These are phyloP conservation scores for Apodemia mormo DNA, from an alignment of 2,888 invertebrate species.

Conservation along the genomic window DNA sequence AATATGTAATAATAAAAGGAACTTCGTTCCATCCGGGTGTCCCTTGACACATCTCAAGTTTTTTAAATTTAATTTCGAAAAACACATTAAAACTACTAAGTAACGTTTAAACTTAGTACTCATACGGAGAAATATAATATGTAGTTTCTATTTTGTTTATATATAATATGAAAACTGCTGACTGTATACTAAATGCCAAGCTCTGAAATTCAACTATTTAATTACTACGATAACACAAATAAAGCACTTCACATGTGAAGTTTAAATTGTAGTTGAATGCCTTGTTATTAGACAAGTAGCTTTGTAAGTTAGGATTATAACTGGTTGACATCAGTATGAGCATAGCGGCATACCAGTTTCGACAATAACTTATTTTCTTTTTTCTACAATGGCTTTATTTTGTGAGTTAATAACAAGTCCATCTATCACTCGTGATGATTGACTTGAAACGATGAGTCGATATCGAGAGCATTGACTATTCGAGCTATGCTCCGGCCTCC, in stretches of 20 bases:
- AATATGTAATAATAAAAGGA: too few relatives aligned
- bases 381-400: too few relatives aligned
- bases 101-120: background rate
- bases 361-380: background rate
- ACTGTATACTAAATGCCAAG: background rate
- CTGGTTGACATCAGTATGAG: background rate
- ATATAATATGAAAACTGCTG: background rate
- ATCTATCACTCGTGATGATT: too few relatives aligned
- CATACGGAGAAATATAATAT: background rate
- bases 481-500: too few relatives aligned
- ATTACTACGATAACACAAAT: slow-evolving; percentile 2
- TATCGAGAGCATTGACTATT: too few relatives aligned
- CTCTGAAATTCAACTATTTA: background rate
- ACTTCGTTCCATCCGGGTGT: too few relatives aligned
- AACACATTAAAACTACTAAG: too few relatives aligned
- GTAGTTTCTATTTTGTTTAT: background rate
- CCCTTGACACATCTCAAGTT: too few relatives aligned
- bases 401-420: too few relatives aligned
- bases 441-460: too few relatives aligned
- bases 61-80: too few relatives aligned
- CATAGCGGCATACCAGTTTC: background rate
- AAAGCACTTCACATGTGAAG: background rate
- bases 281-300: background rate
- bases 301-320: background rate
- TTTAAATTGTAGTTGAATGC: background rate